Conservation (phyloP, 2,797 vertebrate species). For the Onychomys arenicola region DNA sequence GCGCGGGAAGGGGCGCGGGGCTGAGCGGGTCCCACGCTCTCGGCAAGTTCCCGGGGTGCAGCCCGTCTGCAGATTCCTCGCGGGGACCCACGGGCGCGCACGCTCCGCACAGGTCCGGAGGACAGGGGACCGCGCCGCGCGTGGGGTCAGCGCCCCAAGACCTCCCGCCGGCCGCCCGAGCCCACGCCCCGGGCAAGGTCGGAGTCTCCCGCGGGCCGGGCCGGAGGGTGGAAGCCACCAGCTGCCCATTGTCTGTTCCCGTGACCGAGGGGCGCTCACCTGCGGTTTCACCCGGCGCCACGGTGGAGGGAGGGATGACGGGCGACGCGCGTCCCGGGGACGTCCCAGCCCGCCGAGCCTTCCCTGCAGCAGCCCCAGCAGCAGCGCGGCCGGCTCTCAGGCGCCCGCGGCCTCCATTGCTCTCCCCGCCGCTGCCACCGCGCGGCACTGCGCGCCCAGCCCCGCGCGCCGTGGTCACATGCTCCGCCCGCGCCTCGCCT, state of each 20-base stretch:
- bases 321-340: neutral
- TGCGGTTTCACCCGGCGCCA: constrained; percentile 38
- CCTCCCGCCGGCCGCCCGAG: neutral
- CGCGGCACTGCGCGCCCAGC: constrained; percentile 82
- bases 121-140: neutral
- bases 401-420: constrained; percentile 84
- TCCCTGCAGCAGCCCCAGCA: constrained; percentile 42
- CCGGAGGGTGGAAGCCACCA: constrained; percentile 2
- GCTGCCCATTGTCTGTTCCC: constrained; percentile 69
- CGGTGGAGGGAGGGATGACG: neutral
- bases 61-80: constrained; percentile 11
- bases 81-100: neutral
- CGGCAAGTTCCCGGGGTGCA: constrained; percentile 57
- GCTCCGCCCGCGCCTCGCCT: constrained; percentile 73
- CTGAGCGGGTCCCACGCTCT: constrained; percentile 28
- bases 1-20: neutral
- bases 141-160: neutral
- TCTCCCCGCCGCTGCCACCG: constrained; percentile 88
- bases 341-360: neutral
- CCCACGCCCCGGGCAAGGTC: neutral
- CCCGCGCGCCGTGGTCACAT: constrained; percentile 81
- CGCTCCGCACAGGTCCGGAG: neutral
- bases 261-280: constrained; percentile 70
- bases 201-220: neutral
- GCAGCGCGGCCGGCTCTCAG: constrained; percentile 72